phyloP scores from a whole-genome alignment of 2,113 vertebrate species.

The Cavia aperea region DNA sequence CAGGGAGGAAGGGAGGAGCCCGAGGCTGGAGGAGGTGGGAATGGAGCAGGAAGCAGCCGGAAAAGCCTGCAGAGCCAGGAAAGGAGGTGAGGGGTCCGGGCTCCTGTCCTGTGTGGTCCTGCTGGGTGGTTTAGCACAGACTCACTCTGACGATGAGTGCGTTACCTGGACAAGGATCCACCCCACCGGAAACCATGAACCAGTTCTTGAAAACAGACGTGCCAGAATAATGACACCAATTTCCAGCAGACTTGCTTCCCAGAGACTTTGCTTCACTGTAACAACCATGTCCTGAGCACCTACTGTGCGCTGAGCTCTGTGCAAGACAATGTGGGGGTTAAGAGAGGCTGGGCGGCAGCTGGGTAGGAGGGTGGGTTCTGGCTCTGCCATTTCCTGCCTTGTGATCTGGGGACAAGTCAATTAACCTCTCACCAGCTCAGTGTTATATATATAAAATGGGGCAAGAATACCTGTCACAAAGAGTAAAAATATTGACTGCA shows the following conservation, averaged over 20 bases:
- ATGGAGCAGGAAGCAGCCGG: neutral
- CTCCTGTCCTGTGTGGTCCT: neutral
- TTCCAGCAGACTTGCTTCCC: neutral
- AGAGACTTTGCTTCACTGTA: neutral
- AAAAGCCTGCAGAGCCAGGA: neutral
- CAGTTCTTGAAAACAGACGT: neutral
- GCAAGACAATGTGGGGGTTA: neutral
- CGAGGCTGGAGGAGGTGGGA: neutral
- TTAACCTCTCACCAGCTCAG: neutral
- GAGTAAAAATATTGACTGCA: neutral
- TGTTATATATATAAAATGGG: neutral
- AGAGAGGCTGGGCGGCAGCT: neutral
- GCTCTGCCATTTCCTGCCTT: neutral
- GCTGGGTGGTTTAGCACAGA: neutral
- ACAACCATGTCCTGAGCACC: neutral
- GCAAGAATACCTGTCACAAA: neutral
- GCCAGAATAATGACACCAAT: neutral
- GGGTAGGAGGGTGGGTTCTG: neutral
- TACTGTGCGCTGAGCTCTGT: neutral
- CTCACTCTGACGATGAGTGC: neutral
- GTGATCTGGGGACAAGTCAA: neutral
- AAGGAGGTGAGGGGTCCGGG: too few relatives aligned
- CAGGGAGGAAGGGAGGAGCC: neutral
- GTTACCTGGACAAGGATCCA: neutral
- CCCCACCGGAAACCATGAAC: neutral